These are phyloP conservation scores for Coenonympha arcania DNA, from an alignment of 2,888 invertebrate species.

Conservation along the genomic window DNA sequence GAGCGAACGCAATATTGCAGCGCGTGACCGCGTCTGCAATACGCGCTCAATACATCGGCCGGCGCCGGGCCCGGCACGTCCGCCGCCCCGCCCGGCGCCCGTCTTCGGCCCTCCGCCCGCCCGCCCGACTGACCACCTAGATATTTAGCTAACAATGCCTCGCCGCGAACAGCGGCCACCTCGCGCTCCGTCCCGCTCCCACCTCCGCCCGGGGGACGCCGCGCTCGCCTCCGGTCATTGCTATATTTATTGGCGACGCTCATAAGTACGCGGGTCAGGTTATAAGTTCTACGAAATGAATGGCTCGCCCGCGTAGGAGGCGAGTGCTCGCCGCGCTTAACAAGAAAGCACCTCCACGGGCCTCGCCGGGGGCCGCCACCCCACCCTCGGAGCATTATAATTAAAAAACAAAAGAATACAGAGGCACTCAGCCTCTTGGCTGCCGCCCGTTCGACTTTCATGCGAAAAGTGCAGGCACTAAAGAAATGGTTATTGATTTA, in stretches of 20 bases:
- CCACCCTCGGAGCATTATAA: constrained; percentile 64
- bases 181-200: constrained; percentile 49
- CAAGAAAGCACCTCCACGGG: constrained; percentile 71
- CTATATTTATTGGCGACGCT: constrained; percentile 75
- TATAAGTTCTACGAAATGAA: constrained; percentile 74
- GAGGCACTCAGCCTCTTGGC: constrained; percentile 67
- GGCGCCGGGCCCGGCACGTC: constrained; percentile 67
- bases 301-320: constrained; percentile 71
- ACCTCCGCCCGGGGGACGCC: constrained; percentile 51
- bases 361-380: constrained; percentile 54
- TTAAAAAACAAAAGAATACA: constrained; percentile 75
- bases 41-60: constrained; percentile 75
- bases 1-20: constrained; percentile 74
- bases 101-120: constrained; percentile 43
- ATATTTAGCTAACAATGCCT: constrained; percentile 74
- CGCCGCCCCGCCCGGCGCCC: constrained; percentile 59
- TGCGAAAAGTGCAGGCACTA: constrained; percentile 63
- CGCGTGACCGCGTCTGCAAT: constrained; percentile 75
- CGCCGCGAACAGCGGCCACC: constrained; percentile 52
- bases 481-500: constrained; percentile 31
- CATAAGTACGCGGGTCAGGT: constrained; percentile 75
- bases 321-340: constrained; percentile 57
- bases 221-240: constrained; percentile 66
- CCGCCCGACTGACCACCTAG: constrained; percentile 68
- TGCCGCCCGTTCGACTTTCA: constrained; percentile 56